Percentiles rank a stretch among this genome's conserved stretches.
Evolutionary conservation across 53 echinoderm and acorn worm species (phyloP).

Genomic region (Antedon mediterranea): DNA sequence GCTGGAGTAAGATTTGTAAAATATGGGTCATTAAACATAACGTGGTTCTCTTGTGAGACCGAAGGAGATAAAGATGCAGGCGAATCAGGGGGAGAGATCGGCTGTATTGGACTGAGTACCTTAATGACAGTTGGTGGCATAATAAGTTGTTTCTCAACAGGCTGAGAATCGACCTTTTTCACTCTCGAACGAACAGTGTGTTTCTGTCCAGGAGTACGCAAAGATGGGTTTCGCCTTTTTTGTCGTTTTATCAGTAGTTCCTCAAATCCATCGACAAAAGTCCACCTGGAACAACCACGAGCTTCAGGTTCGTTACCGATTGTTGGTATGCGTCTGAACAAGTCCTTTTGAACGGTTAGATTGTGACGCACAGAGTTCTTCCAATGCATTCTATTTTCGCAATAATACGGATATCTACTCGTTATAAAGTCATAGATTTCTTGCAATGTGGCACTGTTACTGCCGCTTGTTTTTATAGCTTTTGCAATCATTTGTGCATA

Average conservation of each 20-base stretch:
- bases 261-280: background rate
- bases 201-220: background rate
- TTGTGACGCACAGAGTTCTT: constrained; percentile 79
- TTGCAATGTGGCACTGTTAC: constrained; percentile 5
- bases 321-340: background rate
- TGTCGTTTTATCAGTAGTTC: background rate
- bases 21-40: background rate
- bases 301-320: background rate
- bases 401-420: constrained; percentile 33
- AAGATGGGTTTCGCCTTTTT: background rate
- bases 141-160: background rate
- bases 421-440: constrained; percentile 48
- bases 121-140: background rate
- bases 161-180: background rate
- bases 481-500: background rate
- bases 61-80: background rate
- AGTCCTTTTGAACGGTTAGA: constrained; percentile 41
- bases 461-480: background rate
- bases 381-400: constrained; percentile 63
- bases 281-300: background rate
- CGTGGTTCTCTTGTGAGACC: background rate
- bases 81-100: background rate
- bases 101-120: background rate
- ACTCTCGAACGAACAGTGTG: background rate
- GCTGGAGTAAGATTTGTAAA: background rate